Evolutionary conservation across 2,888 invertebrate species (phyloP).

Genomic region (Nomada fabriciana): DNA sequence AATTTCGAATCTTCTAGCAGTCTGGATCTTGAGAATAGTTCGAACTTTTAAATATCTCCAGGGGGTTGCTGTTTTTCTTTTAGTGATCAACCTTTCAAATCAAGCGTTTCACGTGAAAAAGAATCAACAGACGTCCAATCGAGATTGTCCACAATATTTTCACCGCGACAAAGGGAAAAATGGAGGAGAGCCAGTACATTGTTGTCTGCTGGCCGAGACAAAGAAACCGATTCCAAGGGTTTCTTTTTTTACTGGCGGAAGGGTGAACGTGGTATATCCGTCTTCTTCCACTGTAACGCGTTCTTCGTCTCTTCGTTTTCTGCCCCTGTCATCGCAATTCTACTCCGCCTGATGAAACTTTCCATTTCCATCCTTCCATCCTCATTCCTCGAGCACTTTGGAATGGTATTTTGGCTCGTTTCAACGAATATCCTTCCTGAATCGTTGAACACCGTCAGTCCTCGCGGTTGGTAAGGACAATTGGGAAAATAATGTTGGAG

Average conservation of each 20-base stretch:
- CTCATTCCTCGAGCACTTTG: constrained; percentile 49
- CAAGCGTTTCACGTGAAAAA: constrained; percentile 1
- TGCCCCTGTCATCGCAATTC: constrained; percentile 60
- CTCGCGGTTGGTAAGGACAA: constrained; percentile 6
- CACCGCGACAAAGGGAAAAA: constrained; percentile 4
- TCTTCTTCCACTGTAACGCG: constrained; percentile 15
- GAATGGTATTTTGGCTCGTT: constrained; percentile 11
- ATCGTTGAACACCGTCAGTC: constrained; percentile 23
- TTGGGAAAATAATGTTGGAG: constrained; percentile 28
- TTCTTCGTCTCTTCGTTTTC: constrained; percentile 34
- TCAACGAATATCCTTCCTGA: constrained; percentile 1
- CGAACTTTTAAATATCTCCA: background rate
- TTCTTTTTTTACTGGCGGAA: constrained; percentile 24
- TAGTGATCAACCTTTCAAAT: constrained; percentile 8
- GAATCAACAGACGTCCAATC: constrained; percentile 9
- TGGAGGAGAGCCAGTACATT: constrained; percentile 27
- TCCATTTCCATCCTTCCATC: constrained; percentile 73
- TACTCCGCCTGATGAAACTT: constrained; percentile 74
- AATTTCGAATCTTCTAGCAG: background rate
- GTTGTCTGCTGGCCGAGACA: constrained; percentile 57
- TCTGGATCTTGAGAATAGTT: background rate
- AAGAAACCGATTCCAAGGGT: constrained; percentile 64
- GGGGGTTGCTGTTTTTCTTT: background rate
- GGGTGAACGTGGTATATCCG: constrained; percentile 10
- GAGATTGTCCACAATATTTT: constrained; percentile 31